These are phyloP conservation scores for Corapipo altera DNA, from an alignment of 2,113 vertebrate species.

Conservation along the genomic window DNA sequence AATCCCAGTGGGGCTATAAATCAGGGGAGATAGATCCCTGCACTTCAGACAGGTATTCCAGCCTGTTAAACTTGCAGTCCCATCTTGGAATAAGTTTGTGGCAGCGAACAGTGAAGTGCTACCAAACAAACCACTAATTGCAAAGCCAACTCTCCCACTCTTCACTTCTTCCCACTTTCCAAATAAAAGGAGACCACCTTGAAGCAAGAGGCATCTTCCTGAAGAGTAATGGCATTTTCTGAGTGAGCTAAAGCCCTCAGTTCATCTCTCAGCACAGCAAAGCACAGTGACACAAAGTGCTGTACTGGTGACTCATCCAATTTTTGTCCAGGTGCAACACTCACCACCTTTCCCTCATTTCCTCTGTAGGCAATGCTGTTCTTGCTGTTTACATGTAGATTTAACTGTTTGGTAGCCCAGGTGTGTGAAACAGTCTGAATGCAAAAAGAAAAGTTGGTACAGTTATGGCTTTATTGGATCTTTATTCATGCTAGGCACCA, in stretches of 20 bases:
- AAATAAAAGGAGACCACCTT: not conserved
- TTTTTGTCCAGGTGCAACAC: not conserved
- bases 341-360: not conserved
- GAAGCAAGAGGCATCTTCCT: not conserved
- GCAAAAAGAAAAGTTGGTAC: not conserved
- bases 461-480: not conserved
- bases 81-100: not conserved
- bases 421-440: not conserved
- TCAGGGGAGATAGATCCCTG: not conserved
- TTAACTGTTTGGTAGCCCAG: not conserved
- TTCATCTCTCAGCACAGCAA: not conserved
- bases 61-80: not conserved
- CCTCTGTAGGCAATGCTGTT: not conserved
- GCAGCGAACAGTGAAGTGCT: not conserved
- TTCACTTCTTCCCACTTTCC: not conserved
- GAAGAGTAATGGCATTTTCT: not conserved
- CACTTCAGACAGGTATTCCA: not conserved
- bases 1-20: not conserved
- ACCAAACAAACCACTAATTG: not conserved
- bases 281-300: not conserved
- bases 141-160: not conserved
- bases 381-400: not conserved
- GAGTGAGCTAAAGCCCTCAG: not conserved
- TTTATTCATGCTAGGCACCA: not conserved
- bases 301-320: not conserved